Base-by-base conservation (phyloP, 2,113 vertebrate species). In the Seriola quinqueradiata region DNA sequence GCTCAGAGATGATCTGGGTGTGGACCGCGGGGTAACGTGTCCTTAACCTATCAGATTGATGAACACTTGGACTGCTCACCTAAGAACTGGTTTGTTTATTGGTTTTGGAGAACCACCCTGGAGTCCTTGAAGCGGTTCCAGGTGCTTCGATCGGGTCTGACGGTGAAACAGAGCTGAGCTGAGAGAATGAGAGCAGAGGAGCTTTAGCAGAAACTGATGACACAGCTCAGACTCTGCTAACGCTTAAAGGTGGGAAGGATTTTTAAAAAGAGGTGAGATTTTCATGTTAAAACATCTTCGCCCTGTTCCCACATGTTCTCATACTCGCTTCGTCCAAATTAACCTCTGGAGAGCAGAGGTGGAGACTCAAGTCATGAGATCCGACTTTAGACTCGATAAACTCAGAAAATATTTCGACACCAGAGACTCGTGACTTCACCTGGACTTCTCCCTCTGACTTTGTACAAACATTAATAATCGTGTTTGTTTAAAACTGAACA, bases 41-140 rank as follows among this genome's bases (percentile, higher is more conserved):
- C 85, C 85, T 90, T 67, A 66, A 83, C 87, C 82, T 58, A 86
- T 87, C 79, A 86, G 79, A 70, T 17, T 90, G 88, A 91, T 88
- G 87, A 90, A 85, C 75, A 71, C 79, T 89, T 89, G 85, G 84
- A 83, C 55, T 0, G 80, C 76, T 84, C 87, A 82, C 86, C 83
- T 83, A 68, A 69, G 69, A 77, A 23, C 85, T 4, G 69, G 16
- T 48, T 23, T 90, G 91, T 91, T 93, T 92, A 83, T 91, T 92
- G 88, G 74, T 78, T 81, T 92, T 92, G 87, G 87, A 90, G 90
- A 88, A 85, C 81, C 82, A 75, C 78, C 80, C 86, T 12, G 23
- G 71, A 90, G 90, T 88, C 85, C 90, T 90, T 89, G 88, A 92
- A 90, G 86, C 73, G 38, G 70, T 82, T 92, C 89, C 80, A 90